Percentiles rank a stretch among this genome's conserved stretches.
phyloP scores from a whole-genome alignment of 2,113 vertebrate species.

The Neogale vison region DNA sequence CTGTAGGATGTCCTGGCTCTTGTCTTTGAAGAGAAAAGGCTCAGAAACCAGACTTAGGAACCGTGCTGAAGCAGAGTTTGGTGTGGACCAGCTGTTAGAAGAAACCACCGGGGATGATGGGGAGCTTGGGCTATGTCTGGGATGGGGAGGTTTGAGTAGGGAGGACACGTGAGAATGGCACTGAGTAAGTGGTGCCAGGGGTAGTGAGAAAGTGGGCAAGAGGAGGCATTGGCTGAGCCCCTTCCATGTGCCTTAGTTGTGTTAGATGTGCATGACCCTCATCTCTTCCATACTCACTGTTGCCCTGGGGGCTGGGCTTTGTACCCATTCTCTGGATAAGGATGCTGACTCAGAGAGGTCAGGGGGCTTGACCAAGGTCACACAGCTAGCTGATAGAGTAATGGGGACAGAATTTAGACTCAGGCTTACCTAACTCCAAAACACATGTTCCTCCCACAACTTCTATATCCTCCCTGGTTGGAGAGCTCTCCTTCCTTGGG shows the following conservation, averaged over 20 bases:
- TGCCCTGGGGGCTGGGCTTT: neutral
- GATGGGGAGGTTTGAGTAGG: neutral
- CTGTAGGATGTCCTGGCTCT: neutral
- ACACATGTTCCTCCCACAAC: neutral
- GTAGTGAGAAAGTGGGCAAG: neutral
- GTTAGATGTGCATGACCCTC: accelerated
- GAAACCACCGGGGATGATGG: neutral
- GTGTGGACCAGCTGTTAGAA: neutral
- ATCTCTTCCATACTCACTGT: too few relatives aligned
- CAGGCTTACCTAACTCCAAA: neutral
- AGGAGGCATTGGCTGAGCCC: neutral
- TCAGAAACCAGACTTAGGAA: neutral
- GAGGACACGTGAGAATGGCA: neutral
- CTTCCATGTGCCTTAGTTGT: accelerated
- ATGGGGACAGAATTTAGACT: neutral
- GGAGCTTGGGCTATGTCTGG: neutral
- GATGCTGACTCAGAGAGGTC: neutral
- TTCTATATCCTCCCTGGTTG: neutral
- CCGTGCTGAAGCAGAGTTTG: neutral
- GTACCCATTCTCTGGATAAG: neutral
- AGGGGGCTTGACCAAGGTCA: neutral
- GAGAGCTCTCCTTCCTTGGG: neutral
- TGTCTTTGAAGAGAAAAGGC: neutral
- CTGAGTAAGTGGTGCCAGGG: neutral
- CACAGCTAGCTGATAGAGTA: neutral